Percentiles rank a stretch among this genome's conserved stretches.
Evolutionary conservation across 2,888 invertebrate species (phyloP).

Genomic region (Campoletis raptor): DNA sequence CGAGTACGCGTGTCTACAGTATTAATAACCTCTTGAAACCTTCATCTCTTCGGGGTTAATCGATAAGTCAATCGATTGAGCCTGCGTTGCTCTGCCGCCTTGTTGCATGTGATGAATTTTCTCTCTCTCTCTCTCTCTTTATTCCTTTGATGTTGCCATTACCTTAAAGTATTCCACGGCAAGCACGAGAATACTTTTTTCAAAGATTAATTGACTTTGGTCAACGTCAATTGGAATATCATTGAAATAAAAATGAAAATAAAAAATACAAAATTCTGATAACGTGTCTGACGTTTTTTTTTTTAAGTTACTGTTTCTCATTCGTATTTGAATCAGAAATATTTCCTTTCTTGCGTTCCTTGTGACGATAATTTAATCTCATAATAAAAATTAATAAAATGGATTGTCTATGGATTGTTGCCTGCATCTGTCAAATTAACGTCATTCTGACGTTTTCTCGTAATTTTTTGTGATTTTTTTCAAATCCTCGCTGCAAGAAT

Average conservation of each 20-base stretch:
- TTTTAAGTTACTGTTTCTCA: not conserved
- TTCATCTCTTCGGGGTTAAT: slow-evolving; percentile 57
- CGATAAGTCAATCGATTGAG: slow-evolving; percentile 64
- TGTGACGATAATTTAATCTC: no score
- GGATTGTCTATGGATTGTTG: no score
- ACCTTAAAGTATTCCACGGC: slow-evolving; percentile 35
- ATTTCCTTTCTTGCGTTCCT: no score
- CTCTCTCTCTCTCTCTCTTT: not conserved
- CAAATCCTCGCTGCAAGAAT: slow-evolving; percentile 45
- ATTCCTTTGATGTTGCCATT: slow-evolving; percentile 26
- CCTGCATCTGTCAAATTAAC: no score
- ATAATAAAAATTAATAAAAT: no score
- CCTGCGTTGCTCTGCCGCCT: slow-evolving; percentile 22
- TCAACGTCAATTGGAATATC: slow-evolving; percentile 14
- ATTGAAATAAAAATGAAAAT: not conserved
- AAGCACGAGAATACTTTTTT: slow-evolving; percentile 31
- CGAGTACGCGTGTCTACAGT: slow-evolving; percentile 5
- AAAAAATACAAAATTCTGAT: not conserved
- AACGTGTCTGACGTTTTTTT: not conserved
- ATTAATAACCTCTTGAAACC: slow-evolving; percentile 33
- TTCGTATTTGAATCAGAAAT: no score
- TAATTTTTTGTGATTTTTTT: not conserved
- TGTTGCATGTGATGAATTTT: not conserved
- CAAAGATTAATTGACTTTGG: slow-evolving; percentile 19
- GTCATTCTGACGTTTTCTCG: no score